Conservation (phyloP, 2,888 invertebrate genomes). For the Dasysyrphus tricinctus region DNA sequence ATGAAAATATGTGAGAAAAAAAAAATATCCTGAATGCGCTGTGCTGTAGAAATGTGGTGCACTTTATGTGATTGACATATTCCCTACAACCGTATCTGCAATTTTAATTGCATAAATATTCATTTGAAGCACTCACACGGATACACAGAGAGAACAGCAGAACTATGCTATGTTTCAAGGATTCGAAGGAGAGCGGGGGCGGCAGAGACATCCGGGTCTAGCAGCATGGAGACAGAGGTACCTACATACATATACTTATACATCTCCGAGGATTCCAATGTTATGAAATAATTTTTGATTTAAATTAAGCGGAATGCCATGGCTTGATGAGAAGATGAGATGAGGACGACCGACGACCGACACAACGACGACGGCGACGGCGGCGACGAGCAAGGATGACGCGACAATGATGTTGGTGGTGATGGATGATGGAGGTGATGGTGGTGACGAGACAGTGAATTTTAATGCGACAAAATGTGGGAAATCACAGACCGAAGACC, state of each 20-base stretch:
- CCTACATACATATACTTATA: not conserved
- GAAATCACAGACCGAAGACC: slow-evolving; percentile 31
- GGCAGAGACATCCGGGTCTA: slow-evolving; percentile 1
- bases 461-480: slow-evolving; percentile 41
- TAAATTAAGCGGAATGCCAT: slow-evolving; percentile 68
- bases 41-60: slow-evolving; percentile 50
- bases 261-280: slow-evolving; percentile 61
- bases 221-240: not conserved
- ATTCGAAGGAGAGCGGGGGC: not conserved
- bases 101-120: slow-evolving; percentile 82
- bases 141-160: slow-evolving; percentile 17
- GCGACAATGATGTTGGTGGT: not conserved
- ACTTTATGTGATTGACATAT: slow-evolving; percentile 70
- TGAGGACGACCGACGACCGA: not conserved
- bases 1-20: not conserved
- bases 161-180: not conserved
- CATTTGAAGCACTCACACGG: slow-evolving; percentile 72
- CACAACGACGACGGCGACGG: not conserved
- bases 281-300: slow-evolving; percentile 74
- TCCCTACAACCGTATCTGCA: slow-evolving; percentile 78
- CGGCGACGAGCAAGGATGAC: slow-evolving; percentile 7
- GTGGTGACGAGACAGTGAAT: slow-evolving; percentile 50
- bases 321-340: slow-evolving; percentile 51
- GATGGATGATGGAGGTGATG: not conserved
- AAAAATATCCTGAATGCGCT: slow-evolving; percentile 30